Evolutionary conservation across 2,797 vertebrate species (phyloP).

Genomic region (Schizothorax lantsangensis): DNA sequence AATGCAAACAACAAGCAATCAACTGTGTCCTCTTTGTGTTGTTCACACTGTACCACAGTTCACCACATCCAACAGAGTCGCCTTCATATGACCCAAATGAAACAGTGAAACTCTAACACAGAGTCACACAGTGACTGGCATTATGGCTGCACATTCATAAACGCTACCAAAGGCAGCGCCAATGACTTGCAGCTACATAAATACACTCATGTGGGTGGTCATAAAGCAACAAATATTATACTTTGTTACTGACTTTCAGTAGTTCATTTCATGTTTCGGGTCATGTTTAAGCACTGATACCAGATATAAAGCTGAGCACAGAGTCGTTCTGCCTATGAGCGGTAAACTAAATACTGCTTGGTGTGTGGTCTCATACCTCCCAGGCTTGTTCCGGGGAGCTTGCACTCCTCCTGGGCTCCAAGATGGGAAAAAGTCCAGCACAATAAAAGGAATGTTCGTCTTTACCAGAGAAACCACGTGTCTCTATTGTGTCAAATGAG

Average conservation of each 20-base stretch:
- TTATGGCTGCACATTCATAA: constrained; percentile 19
- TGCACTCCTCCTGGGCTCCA: constrained; percentile 71
- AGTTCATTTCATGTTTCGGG: constrained; percentile 71
- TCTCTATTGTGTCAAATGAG: constrained; percentile 74
- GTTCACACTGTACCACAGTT: constrained; percentile 43
- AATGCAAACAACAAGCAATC: constrained; percentile 61
- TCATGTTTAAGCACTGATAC: constrained; percentile 61
- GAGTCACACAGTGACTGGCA: neutral
- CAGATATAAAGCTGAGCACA: constrained; percentile 55
- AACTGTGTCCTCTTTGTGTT: constrained; percentile 35
- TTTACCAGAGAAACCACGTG: constrained; percentile 66
- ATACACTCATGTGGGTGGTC: constrained; percentile 74
- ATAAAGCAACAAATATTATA: constrained; percentile 74
- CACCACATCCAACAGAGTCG: neutral
- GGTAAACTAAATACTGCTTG: constrained; percentile 67
- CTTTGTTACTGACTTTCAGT: constrained; percentile 66
- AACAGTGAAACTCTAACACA: neutral
- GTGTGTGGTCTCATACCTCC: constrained; percentile 84
- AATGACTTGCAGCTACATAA: constrained; percentile 41
- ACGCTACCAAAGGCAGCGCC: constrained; percentile 4
- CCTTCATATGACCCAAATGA: constrained; percentile 5
- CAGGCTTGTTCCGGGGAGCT: constrained; percentile 77
- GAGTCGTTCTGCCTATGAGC: constrained; percentile 55
- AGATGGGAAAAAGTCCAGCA: constrained; percentile 64
- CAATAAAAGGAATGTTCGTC: constrained; percentile 77